These are phyloP conservation scores for Amaurobius ferox DNA, from an alignment of 2,888 invertebrate genomes.

Conservation along the genomic window DNA sequence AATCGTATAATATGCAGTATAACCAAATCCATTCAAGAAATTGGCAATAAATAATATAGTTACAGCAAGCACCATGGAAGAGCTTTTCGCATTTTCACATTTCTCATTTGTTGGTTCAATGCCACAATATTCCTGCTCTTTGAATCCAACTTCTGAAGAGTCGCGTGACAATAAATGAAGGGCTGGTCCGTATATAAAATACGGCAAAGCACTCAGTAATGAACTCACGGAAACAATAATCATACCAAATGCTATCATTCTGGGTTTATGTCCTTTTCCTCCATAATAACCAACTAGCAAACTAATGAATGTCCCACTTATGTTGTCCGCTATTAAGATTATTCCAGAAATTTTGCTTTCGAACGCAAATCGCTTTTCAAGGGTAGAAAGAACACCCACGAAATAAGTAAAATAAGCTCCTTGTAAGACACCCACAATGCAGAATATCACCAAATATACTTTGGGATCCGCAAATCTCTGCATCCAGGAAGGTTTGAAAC, in stretches of 20 bases:
- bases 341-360: constrained; percentile 73
- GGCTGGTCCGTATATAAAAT: constrained; percentile 73
- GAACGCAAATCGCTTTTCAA: constrained; percentile 73
- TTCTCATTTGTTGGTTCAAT: constrained; percentile 4
- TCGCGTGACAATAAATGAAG: constrained; percentile 49
- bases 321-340: constrained; percentile 73
- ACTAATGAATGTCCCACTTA: constrained; percentile 63
- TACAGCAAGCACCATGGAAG: constrained; percentile 68
- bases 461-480: constrained; percentile 73
- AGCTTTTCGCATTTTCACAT: constrained; percentile 9
- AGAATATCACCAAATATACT: constrained; percentile 72
- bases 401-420: constrained; percentile 73
- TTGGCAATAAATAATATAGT: constrained; percentile 71
- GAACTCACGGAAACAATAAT: constrained; percentile 63
- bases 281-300: constrained; percentile 73
- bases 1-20: constrained; percentile 73
- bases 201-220: constrained; percentile 70
- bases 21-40: constrained; percentile 74
- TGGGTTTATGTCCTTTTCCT: constrained; percentile 69
- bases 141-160: not conserved
- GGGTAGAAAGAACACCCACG: constrained; percentile 70
- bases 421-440: constrained; percentile 72
- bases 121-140: constrained; percentile 51
- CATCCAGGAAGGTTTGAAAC: constrained; percentile 73
- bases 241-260: constrained; percentile 68